phyloP scores from a whole-genome alignment of 2,113 vertebrate genomes.

The Oryzias celebensis region DNA sequence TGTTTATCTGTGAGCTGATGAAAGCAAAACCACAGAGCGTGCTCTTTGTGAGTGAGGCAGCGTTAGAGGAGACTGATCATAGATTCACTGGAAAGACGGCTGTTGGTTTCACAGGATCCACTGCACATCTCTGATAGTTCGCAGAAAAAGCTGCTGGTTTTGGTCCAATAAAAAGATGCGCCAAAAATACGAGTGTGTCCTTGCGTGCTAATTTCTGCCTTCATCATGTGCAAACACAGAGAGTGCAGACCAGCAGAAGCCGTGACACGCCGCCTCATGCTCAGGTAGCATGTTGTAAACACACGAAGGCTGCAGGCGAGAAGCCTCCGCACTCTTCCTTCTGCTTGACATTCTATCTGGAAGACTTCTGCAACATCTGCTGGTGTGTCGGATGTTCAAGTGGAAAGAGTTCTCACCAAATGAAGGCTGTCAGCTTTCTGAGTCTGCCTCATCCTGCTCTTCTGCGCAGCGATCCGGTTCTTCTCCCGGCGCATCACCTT shows the following conservation, averaged over 20 bases:
- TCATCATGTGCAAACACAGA: conserved; percentile 68
- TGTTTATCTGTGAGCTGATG: conserved; percentile 75
- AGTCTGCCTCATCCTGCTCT: conserved; percentile 95
- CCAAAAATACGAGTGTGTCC: conserved; percentile 39
- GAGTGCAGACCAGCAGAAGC: conserved; percentile 76
- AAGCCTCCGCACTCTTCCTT: no score
- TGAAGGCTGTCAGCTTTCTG: conserved; percentile 95
- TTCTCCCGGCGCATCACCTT: conserved; percentile 96
- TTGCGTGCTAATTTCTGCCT: conserved; percentile 79
- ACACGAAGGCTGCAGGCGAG: conserved; percentile 3
- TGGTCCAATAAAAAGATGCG: no score
- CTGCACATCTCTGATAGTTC: conserved; percentile 38
- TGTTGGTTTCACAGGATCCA: conserved; percentile 13
- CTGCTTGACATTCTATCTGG: no score
- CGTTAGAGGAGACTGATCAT: conserved; percentile 25
- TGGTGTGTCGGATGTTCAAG: conserved; percentile 1
- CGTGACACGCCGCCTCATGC: conserved; percentile 80
- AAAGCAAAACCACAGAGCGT: conserved; percentile 68
- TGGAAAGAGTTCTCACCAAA: conserved; percentile 83
- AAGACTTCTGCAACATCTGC: neutral
- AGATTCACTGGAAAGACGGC: conserved; percentile 15
- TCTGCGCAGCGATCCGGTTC: conserved; percentile 96
- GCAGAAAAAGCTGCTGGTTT: conserved; percentile 26
- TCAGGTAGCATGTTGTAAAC: conserved; percentile 66
- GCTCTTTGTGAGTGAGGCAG: conserved; percentile 19